These are phyloP conservation scores for Seriola quinqueradiata DNA, from an alignment of 2,113 vertebrate species.

Conservation along the genomic window DNA sequence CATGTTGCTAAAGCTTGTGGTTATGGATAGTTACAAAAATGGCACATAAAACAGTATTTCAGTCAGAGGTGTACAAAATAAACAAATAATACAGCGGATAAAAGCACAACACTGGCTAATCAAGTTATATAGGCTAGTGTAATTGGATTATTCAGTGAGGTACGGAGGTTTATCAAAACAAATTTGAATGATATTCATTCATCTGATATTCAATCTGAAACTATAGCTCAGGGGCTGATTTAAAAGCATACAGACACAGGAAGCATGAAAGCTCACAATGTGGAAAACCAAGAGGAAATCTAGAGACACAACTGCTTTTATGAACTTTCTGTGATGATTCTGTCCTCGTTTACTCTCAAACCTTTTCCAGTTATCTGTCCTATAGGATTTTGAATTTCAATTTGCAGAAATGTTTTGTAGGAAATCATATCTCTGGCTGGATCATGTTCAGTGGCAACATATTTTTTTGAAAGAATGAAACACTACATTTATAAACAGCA, in stretches of 20 bases:
- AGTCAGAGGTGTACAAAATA: conserved; percentile 13
- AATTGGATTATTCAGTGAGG: neutral
- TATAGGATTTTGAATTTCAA: too few species aligned
- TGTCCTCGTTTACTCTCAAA: too few species aligned
- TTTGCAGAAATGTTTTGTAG: neutral
- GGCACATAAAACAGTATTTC: neutral
- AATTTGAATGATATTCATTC: neutral
- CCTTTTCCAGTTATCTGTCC: too few species aligned
- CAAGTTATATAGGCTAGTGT: neutral
- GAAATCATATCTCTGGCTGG: neutral
- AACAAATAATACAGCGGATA: neutral
- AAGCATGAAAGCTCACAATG: neutral
- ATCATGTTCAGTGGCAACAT: neutral
- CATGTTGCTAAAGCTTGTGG: neutral
- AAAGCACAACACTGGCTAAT: conserved; percentile 13
- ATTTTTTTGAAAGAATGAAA: too few species aligned
- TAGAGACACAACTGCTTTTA: too few species aligned
- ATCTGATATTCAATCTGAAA: too few species aligned
- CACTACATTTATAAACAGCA: too few species aligned
- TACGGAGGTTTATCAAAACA: neutral
- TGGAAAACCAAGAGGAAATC: neutral
- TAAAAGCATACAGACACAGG: neutral
- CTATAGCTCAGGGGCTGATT: neutral
- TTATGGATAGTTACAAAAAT: neutral
- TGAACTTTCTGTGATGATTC: too few species aligned